Base-by-base conservation (phyloP, 2,113 vertebrate species). In the Myrmecophaga tridactyla region DNA sequence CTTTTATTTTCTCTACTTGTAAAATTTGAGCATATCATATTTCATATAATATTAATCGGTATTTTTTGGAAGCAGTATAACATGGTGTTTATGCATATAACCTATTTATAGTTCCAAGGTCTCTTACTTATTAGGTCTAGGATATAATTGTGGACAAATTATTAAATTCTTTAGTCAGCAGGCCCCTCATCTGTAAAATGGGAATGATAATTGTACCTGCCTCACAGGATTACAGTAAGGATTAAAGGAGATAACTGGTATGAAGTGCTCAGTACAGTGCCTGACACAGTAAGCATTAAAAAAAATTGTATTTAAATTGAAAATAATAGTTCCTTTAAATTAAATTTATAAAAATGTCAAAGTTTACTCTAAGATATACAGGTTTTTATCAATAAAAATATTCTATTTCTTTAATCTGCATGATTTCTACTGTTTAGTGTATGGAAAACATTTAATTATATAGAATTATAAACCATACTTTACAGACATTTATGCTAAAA, bases 401-500 rank as follows among this genome's bases (percentile, higher is more conserved):
- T 46, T 89, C 63, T 34, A 20, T 81, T 92, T 92, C 25, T 94
- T 80, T 91, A 80, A 65, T 82, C 21, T 93, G 20, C 2, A 43
- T 95, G 58, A 85, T 70, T 94, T 92, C 67, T 96, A 11, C 91
- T 53, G 82, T 43, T 82, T 86, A 89, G 36, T 31, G 2, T 80
- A 25, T 63, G 18, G 34, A 21, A 75, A 88, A 81, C 93, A 87
- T 51, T 36, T 48, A 85, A 91, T 72, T 86, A 14, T 93, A 65
- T 48, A 56, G 72, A 93, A 9, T 70, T 77, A 0, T 88, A 93
- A 93, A 81, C 25, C 46, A 63, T 94, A 56, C 20, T 94, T 96
- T 87, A 93, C 1, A 72, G 65, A 94, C 46, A 23, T 90, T 92
- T 89, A 77, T 96, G n/a, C 63, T 94, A 53, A 93, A 96, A 90